Evolutionary conservation across 2,113 vertebrate species (phyloP), one percentile per base, ranked within the genome.

Genomic region (Hylia prasina): DNA sequence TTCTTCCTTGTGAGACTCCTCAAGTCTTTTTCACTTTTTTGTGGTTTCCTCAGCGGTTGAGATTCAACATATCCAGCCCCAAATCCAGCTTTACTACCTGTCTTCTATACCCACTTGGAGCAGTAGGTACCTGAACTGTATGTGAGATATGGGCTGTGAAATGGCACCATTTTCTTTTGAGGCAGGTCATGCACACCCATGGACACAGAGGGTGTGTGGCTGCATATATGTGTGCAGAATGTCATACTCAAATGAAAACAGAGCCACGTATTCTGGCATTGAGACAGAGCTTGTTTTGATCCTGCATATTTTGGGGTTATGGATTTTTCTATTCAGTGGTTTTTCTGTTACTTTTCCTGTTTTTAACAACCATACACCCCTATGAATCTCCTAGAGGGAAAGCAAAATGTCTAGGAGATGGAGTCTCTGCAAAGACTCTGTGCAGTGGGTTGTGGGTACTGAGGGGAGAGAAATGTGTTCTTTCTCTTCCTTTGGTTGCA

Each of bases 351-450:
- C 11, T 44, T 66, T 45, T 58, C 11, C 24, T 15, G 13, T 21
- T 33, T 68, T 83, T 40, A 69, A 44, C 7, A 27, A 11, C 5
- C 8, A 7, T 10, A 4, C 5, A 56, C 2, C 2, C 6, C 15
- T 58, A 3, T n/a, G 39, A 78, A 35, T 12, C 8, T 84, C 27
- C 5, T 44, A 35, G 51, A 71, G 7, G 13, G 30, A 60, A 73
- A 51, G 15, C 0, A 0, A 54, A 71, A 87, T 0, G 2, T 10
- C 20, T 72, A 37, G 60, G 28, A 71, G 18, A 28, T 0, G 1
- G 47, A 6, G 2, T 60, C 27, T 87, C 61, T 68, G 11, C 24
- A 48, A 31, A 68, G n/a, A 48, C 1, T 58, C 54, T 33, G 58
- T n/a, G n/a, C n/a, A n/a, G n/a, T n/a, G 83, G 54, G 44, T 10